phyloP scores from a whole-genome alignment of 2,113 vertebrate genomes.

The Nematolebias whitei region DNA sequence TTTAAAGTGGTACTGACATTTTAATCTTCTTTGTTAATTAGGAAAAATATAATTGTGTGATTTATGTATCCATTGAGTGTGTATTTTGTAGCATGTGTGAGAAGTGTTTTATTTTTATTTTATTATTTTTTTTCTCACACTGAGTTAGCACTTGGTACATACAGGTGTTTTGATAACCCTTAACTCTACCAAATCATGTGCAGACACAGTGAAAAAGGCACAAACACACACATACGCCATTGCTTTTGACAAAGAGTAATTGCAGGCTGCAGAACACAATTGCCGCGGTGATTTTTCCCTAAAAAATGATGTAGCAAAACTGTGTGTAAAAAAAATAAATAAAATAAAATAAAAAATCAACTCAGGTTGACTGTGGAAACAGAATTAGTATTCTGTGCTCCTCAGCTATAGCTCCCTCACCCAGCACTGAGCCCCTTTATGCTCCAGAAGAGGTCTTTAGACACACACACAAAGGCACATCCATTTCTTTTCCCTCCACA shows the following conservation, averaged over 20 bases:
- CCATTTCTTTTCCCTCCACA: conserved; percentile 51
- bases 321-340: not conserved
- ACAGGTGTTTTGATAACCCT: conserved; percentile 65
- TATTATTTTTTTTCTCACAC: conserved; percentile 62
- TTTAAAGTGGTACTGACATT: no score
- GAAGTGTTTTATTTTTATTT: no score
- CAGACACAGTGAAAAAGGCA: conserved; percentile 28
- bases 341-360: conserved; percentile 11
- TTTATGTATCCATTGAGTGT: conserved; percentile 6
- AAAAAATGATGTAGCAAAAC: conserved; percentile 37
- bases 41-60: conserved; percentile 24
- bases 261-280: conserved; percentile 1
- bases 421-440: conserved; percentile 79
- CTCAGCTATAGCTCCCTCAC: conserved; percentile 62
- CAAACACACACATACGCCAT: conserved; percentile 4
- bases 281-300: conserved; percentile 25
- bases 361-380: conserved; percentile 58
- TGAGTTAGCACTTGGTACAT: conserved; percentile 21
- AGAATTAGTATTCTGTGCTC: conserved; percentile 77
- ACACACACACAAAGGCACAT: conserved; percentile 47
- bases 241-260: conserved; percentile 44
- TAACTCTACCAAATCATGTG: conserved; percentile 10
- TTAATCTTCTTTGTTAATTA: conserved; percentile 62
- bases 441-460: conserved; percentile 45
- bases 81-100: conserved; percentile 33